These are phyloP conservation scores for Orchesella flavescens DNA, from an alignment of 2,888 invertebrate species.

Conservation along the genomic window DNA sequence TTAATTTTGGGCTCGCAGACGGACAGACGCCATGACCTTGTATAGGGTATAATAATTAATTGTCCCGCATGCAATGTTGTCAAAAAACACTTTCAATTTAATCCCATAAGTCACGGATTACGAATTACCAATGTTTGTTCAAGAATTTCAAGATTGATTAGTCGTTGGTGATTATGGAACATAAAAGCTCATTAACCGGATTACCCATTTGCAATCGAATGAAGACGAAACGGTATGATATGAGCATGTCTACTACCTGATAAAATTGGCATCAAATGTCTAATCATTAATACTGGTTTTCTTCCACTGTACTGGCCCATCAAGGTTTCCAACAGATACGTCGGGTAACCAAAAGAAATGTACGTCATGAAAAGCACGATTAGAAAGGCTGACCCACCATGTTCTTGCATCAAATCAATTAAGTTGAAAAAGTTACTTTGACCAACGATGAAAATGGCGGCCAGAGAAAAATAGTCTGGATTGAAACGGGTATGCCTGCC, in stretches of 20 bases:
- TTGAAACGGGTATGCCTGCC: constrained; percentile 50
- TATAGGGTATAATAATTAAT: no score
- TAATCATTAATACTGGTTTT: constrained; percentile 63
- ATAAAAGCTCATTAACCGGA: no score
- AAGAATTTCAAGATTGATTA: no score
- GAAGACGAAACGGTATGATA: no score
- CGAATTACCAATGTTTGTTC: background rate
- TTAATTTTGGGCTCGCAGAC: no score
- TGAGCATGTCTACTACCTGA: constrained; percentile 42
- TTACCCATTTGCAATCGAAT: no score
- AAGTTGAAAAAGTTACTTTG: constrained; percentile 64
- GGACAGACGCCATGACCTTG: no score
- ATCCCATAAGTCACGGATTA: no score
- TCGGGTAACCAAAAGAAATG: constrained; percentile 63
- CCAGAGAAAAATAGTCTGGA: constrained; percentile 45
- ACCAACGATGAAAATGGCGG: constrained; percentile 37
- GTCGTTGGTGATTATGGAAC: no score
- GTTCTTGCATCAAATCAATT: constrained; percentile 54
- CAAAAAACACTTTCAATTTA: no score
- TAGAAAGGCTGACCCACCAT: constrained; percentile 65
- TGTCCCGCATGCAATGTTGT: no score
- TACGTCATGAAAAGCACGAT: constrained; percentile 51
- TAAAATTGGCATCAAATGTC: constrained; percentile 53
- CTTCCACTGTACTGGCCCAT: constrained; percentile 66
- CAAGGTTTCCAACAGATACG: constrained; percentile 65